These are phyloP conservation scores for Cyprinodon brontotheroides DNA, from an alignment of 2,113 vertebrate genomes.

Conservation along the genomic window DNA sequence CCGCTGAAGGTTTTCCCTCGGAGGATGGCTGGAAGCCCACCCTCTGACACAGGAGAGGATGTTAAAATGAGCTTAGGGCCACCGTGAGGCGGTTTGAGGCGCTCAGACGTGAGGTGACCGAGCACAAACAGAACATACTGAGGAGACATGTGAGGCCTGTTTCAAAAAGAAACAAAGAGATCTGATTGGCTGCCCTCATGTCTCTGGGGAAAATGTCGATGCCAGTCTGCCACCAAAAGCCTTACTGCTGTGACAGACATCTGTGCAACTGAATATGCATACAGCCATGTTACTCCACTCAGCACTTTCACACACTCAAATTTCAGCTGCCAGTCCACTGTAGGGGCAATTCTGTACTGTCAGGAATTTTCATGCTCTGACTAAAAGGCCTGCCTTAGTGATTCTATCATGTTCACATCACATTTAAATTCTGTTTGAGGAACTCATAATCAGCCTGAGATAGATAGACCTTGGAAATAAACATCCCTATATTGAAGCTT, in stretches of 20 bases:
- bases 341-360: conserved; percentile 26
- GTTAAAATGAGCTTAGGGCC: conserved; percentile 48
- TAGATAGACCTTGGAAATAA: too few relatives aligned
- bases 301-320: conserved; percentile 65
- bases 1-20: conserved; percentile 46
- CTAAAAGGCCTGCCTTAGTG: conserved; percentile 11
- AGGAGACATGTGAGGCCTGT: conserved; percentile 26
- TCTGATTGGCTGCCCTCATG: conserved; percentile 35
- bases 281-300: conserved; percentile 37
- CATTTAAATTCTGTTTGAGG: background rate
- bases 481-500: background rate
- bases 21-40: conserved; percentile 24
- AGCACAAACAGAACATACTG: conserved; percentile 41
- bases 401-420: conserved; percentile 4
- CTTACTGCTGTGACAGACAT: conserved; percentile 28
- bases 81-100: conserved; percentile 26
- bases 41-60: conserved; percentile 14
- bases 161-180: conserved; percentile 21
- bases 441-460: background rate
- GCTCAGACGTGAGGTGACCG: conserved; percentile 35
- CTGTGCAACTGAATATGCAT: background rate
- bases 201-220: conserved; percentile 52
- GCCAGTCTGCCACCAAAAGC: conserved; percentile 28
- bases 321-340: conserved; percentile 44
- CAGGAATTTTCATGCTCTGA: conserved; percentile 33